Conservation (phyloP, 2,797 vertebrate genomes). For the Rhadinocentrus ornatus region DNA sequence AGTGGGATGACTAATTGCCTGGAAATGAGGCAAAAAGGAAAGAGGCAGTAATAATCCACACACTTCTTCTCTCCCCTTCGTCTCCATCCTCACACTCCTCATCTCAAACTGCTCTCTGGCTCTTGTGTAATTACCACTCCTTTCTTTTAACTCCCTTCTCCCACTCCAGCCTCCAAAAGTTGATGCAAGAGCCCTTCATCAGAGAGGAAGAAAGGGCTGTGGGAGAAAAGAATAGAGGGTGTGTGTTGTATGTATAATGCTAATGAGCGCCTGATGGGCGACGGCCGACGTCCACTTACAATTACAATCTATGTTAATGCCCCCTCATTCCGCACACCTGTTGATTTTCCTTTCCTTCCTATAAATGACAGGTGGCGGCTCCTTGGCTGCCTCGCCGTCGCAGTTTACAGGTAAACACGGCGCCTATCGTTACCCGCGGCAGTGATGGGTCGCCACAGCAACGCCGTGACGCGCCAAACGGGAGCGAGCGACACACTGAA, state of each 20-base stretch:
- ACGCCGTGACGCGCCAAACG: constrained; percentile 71
- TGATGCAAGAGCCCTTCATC: constrained; percentile 67
- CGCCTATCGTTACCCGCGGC: constrained; percentile 54
- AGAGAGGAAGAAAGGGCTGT: constrained; percentile 46
- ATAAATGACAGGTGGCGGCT: constrained; percentile 35
- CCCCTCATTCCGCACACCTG: constrained; percentile 41
- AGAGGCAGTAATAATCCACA: constrained; percentile 8
- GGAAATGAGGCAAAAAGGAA: constrained; percentile 14
- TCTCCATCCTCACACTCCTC: constrained; percentile 27
- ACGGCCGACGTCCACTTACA: constrained; percentile 36
- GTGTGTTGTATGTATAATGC: constrained; percentile 27
- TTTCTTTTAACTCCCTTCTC: constrained; percentile 49
- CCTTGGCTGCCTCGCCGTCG: constrained; percentile 36
- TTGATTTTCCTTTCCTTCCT: constrained; percentile 37
- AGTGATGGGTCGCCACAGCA: constrained; percentile 75
- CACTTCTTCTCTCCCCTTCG: constrained; percentile 40
- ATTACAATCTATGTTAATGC: constrained; percentile 35
- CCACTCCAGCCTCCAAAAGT: constrained; percentile 43
- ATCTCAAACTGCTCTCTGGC: constrained; percentile 32
- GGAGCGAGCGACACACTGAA: constrained; percentile 54
- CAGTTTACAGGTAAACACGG: constrained; percentile 62
- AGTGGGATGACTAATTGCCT: constrained; percentile 26
- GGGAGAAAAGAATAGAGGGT: constrained; percentile 30
- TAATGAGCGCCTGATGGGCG: constrained; percentile 47
- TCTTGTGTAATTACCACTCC: constrained; percentile 65